phyloP scores from a whole-genome alignment of 2,113 vertebrate species.

The Urocolius indicus region DNA sequence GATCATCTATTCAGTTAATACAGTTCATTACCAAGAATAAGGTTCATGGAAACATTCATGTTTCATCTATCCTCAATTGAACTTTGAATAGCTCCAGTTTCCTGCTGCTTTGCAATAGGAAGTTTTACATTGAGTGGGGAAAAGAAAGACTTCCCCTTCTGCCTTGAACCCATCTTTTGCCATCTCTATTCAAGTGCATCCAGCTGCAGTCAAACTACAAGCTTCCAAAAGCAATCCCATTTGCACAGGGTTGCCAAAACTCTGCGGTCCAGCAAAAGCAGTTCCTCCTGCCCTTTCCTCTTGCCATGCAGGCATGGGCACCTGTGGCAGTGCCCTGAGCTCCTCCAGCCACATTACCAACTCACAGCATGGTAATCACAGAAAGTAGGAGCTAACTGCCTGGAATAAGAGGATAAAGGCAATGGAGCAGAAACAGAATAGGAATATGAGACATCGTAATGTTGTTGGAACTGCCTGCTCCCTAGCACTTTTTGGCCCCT shows the following conservation, averaged over 20 bases:
- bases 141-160: not conserved
- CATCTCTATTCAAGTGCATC: not conserved
- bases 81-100: not conserved
- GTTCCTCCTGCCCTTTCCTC: not conserved
- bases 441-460: not conserved
- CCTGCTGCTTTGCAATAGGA: not conserved
- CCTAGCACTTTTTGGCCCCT: not conserved
- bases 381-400: not conserved
- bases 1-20: not conserved
- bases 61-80: not conserved
- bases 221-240: not conserved
- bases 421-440: not conserved
- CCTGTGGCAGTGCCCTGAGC: not conserved
- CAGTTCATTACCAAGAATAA: not conserved
- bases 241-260: not conserved
- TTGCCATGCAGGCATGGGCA: not conserved
- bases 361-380: not conserved
- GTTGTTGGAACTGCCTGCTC: not conserved
- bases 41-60: not conserved
- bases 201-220: not conserved
- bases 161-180: not conserved
- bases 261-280: not conserved
- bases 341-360: not conserved
- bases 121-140: not conserved
- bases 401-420: conserved; percentile 15